phyloP scores from a whole-genome alignment of 2,113 vertebrate species.

The Leucoraja erinaceus region DNA sequence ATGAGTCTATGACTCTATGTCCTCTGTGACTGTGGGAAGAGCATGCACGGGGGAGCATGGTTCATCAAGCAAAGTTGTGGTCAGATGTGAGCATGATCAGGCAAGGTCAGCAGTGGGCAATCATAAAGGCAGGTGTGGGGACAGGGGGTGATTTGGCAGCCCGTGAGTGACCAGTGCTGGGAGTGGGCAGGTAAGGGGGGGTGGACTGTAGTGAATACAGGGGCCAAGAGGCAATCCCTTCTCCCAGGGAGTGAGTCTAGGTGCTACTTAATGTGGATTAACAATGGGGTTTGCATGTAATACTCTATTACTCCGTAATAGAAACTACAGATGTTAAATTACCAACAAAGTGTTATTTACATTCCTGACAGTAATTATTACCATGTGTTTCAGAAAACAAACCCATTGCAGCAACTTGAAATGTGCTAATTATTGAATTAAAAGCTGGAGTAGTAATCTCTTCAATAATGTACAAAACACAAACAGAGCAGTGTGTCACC shows the following conservation, averaged over 20 bases:
- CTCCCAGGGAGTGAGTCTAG: not conserved
- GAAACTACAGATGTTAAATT: not conserved
- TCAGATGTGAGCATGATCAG: not conserved
- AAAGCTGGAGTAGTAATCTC: not conserved
- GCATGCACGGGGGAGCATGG: not conserved
- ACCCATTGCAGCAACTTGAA: not conserved
- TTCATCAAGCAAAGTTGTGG: too few relatives aligned
- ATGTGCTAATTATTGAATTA: constrained; percentile 23
- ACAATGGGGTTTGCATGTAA: not conserved
- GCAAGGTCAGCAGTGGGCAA: too few relatives aligned
- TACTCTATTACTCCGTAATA: not conserved
- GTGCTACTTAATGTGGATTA: not conserved
- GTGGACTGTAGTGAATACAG: not conserved
- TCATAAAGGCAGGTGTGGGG: too few relatives aligned
- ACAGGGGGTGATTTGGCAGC: not conserved
- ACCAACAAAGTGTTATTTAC: not conserved
- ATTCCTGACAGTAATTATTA: not conserved
- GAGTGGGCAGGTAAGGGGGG: not conserved
- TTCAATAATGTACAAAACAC: not conserved
- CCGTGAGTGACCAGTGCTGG: not conserved
- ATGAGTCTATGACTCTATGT: too few relatives aligned
- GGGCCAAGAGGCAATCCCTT: not conserved
- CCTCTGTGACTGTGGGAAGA: not conserved
- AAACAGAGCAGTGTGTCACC: not conserved
- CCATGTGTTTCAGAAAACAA: not conserved